phyloP scores from a whole-genome alignment of 2,888 invertebrate genomes.

The Cataglyphis rosenhaueri region DNA sequence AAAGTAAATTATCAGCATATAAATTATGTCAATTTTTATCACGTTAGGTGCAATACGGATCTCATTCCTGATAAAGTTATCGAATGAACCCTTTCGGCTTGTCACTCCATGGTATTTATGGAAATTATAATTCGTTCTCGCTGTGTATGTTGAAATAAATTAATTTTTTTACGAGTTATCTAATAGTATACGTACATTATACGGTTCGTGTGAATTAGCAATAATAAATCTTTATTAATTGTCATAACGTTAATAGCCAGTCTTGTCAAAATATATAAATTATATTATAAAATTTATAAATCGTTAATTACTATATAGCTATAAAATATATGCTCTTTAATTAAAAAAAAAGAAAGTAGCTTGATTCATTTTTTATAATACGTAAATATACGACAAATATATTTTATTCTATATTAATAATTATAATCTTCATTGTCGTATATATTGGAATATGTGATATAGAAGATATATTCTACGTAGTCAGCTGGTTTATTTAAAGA shows the following conservation, averaged over 20 bases:
- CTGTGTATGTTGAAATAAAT: too few species aligned
- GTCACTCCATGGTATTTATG: not conserved
- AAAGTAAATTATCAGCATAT: constrained; percentile 57
- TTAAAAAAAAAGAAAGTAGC: not conserved
- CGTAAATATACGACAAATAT: not conserved
- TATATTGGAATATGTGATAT: not conserved
- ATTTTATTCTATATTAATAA: not conserved
- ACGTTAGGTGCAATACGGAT: constrained; percentile 39
- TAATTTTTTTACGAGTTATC: not conserved
- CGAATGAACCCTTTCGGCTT: not conserved
- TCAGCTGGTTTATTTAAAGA: not conserved
- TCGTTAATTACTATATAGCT: not conserved
- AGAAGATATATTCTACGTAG: not conserved
- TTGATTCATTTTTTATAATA: not conserved
- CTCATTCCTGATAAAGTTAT: not conserved
- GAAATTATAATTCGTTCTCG: not conserved
- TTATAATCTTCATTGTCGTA: not conserved
- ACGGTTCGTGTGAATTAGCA: not conserved
- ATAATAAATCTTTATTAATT: not conserved
- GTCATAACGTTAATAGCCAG: not conserved
- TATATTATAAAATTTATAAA: not conserved
- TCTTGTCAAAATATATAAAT: not conserved
- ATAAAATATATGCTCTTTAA: not conserved
- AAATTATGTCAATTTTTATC: constrained; percentile 58
- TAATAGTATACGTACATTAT: not conserved